phyloP scores from a whole-genome alignment of 1,140 invertebrate genomes.

The Trichonephila clavata region DNA sequence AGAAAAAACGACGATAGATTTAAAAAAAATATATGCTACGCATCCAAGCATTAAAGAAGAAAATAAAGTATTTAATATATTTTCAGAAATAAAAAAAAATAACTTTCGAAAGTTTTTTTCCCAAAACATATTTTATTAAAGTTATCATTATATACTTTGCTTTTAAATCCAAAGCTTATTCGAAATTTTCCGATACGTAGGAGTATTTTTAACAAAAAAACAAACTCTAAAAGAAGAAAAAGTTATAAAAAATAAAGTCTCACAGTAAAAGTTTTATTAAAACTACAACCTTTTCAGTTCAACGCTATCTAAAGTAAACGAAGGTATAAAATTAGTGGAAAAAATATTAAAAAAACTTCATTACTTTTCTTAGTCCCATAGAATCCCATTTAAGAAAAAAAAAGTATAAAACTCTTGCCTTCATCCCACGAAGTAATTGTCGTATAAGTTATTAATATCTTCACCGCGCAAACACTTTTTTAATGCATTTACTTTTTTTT shows the following conservation, averaged over 20 bases:
- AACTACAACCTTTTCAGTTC: neutral
- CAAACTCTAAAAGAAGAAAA: neutral
- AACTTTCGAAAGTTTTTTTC: neutral
- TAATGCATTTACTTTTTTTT: conserved; percentile 15
- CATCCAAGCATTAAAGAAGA: neutral
- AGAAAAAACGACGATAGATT: neutral
- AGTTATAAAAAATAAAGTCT: neutral
- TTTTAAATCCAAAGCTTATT: neutral
- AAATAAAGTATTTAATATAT: neutral
- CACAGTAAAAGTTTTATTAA: neutral
- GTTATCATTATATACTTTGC: neutral
- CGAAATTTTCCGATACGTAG: neutral
- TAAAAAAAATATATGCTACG: neutral
- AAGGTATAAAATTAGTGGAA: neutral
- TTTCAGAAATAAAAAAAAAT: neutral
- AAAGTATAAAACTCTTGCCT: neutral
- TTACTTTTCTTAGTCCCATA: conserved; percentile 2
- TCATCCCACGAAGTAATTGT: neutral
- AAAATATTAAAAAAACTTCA: conserved; percentile 9
- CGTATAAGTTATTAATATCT: conserved; percentile 51
- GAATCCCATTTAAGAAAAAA: neutral
- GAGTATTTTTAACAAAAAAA: neutral
- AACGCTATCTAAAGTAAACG: neutral
- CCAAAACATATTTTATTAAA: neutral
- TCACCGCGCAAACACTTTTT: conserved; percentile 1